Percentiles rank a stretch among this genome's conserved stretches.
Evolutionary conservation across 2,888 invertebrate genomes (phyloP).

Genomic region (Halictus quadricinctus): DNA sequence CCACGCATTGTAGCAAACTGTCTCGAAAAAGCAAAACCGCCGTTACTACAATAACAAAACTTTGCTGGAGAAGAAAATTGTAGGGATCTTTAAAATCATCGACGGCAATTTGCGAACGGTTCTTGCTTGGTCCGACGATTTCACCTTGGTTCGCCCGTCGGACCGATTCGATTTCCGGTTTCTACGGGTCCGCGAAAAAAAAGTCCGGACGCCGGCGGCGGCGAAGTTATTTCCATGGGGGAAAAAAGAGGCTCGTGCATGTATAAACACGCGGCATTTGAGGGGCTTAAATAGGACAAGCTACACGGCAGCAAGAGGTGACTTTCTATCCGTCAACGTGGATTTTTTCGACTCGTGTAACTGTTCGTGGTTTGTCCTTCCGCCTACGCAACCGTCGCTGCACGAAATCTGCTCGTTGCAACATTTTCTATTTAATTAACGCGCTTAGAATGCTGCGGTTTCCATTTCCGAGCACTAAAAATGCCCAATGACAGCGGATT

Average conservation of each 20-base stretch:
- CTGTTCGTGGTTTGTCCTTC: constrained; percentile 37
- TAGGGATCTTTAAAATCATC: neutral
- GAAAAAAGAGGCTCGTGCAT: constrained; percentile 15
- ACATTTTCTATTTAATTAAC: neutral
- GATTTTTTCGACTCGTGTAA: constrained; percentile 29
- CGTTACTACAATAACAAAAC: neutral
- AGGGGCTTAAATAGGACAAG: constrained; percentile 46
- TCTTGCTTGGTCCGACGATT: constrained; percentile 27
- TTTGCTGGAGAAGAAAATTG: neutral
- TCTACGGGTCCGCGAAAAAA: neutral
- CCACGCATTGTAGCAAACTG: neutral
- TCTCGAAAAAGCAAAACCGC: neutral
- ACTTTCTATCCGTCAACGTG: constrained; percentile 53
- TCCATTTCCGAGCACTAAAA: too few relatives aligned
- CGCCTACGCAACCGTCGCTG: constrained; percentile 42
- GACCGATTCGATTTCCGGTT: constrained; percentile 25
- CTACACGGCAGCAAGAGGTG: constrained; percentile 22
- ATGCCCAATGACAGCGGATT: too few relatives aligned
- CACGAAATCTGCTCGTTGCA: neutral
- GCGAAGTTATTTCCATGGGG: constrained; percentile 17
- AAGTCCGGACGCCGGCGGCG: neutral
- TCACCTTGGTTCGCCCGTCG: constrained; percentile 31
- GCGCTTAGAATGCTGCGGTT: neutral
- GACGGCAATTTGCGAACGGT: neutral
- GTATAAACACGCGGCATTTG: constrained; percentile 4